Evolutionary conservation across 92 coral and sea anemone species (phyloP).

Genomic region (Zoanthus gigantus): DNA sequence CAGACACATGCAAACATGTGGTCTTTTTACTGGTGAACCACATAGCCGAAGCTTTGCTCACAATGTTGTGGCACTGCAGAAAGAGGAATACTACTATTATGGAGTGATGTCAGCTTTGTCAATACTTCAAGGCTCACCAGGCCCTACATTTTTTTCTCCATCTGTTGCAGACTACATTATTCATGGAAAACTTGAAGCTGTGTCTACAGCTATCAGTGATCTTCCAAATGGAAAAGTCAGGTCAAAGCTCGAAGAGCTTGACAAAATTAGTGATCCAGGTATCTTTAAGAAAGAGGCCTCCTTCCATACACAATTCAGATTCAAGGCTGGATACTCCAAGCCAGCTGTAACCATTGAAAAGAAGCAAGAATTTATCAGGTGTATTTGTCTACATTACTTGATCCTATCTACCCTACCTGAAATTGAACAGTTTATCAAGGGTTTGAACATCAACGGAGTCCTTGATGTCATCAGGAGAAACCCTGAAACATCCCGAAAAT

Average conservation of each 20-base stretch:
- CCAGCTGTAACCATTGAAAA: constrained; percentile 63
- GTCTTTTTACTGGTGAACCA: constrained; percentile 63
- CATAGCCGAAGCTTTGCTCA: constrained; percentile 67
- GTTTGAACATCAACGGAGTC: constrained; percentile 64
- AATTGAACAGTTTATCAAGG: constrained; percentile 68
- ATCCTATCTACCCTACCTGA: constrained; percentile 65
- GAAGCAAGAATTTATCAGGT: constrained; percentile 64
- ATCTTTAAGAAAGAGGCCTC: constrained; percentile 67
- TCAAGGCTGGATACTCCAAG: constrained; percentile 66
- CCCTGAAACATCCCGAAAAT: constrained; percentile 60
- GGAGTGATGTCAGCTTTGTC: constrained; percentile 68
- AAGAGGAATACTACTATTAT: constrained; percentile 60
- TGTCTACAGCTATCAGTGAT: constrained; percentile 53
- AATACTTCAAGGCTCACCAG: constrained; percentile 72
- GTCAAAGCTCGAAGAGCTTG: constrained; percentile 62
- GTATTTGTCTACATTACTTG: constrained; percentile 63
- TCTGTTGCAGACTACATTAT: constrained; percentile 67
- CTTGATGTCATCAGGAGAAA: constrained; percentile 59
- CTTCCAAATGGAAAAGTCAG: constrained; percentile 61
- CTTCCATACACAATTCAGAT: constrained; percentile 58
- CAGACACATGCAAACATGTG: constrained; percentile 64
- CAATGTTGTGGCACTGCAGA: constrained; percentile 74
- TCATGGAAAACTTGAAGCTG: constrained; percentile 68
- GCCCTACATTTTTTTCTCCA: constrained; percentile 65
- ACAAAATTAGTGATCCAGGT: constrained; percentile 52